These are phyloP conservation scores for Microtus pennsylvanicus DNA, from an alignment of 2,113 vertebrate species.

Conservation along the genomic window DNA sequence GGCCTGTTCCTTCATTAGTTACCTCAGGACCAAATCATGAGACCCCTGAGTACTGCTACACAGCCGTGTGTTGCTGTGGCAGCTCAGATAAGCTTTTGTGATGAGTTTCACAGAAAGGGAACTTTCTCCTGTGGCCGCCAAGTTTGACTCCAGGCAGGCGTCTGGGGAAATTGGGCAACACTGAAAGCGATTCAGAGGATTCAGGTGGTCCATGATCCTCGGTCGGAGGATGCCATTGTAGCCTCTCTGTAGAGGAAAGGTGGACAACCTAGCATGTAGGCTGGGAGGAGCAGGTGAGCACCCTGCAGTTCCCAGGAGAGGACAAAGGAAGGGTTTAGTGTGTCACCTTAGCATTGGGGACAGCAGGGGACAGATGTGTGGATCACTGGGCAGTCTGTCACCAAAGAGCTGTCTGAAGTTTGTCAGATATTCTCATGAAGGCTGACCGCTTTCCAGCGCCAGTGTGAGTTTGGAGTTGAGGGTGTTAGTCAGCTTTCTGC, in stretches of 20 bases:
- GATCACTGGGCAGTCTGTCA: fast-evolving
- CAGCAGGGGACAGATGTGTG: fast-evolving
- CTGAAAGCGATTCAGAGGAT: not conserved
- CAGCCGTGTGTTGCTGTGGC: not conserved
- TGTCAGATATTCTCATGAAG: not conserved
- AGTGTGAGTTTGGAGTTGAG: not conserved
- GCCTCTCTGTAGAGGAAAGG: not conserved
- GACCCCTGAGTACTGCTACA: fast-evolving
- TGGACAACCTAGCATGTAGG: too few relatives aligned
- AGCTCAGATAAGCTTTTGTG: not conserved
- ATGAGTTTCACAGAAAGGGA: not conserved
- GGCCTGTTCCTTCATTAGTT: not conserved
- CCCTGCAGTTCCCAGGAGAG: not conserved
- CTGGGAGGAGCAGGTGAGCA: not conserved
- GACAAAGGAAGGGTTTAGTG: not conserved
- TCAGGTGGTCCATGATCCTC: fast-evolving
- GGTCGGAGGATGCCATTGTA: not conserved
- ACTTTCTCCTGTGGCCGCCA: not conserved
- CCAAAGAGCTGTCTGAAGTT: fast-evolving
- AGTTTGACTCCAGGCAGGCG: not conserved
- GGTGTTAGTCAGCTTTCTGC: not conserved
- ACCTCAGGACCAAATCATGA: not conserved
- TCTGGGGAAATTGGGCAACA: not conserved
- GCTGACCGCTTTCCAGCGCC: not conserved
- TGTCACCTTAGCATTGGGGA: fast-evolving